Evolutionary conservation across 2,797 vertebrate genomes (phyloP).

Genomic region (Bovichtus diacanthus): DNA sequence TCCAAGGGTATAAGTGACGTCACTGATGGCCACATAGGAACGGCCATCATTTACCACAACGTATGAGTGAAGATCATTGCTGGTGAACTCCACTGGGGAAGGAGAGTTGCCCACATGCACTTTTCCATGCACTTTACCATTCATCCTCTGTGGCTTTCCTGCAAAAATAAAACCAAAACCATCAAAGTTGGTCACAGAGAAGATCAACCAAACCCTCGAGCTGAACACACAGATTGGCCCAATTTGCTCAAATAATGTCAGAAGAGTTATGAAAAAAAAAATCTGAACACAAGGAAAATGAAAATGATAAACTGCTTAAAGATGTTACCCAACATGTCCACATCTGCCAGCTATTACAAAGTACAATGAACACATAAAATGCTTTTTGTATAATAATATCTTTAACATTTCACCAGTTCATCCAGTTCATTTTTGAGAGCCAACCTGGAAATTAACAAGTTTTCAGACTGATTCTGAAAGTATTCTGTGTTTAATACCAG

Average conservation of each 20-base stretch:
- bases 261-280: background rate
- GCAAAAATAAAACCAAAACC: constrained; percentile 34
- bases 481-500: background rate
- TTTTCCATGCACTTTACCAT: constrained; percentile 92
- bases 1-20: constrained; percentile 87
- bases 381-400: background rate
- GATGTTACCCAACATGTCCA: background rate
- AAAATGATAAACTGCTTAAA: background rate
- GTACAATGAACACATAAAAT: background rate
- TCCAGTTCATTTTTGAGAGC: background rate
- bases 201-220: background rate
- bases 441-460: background rate
- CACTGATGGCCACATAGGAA: constrained; percentile 95
- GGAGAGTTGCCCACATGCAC: constrained; percentile 89
- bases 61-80: constrained; percentile 96
- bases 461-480: background rate
- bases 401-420: background rate
- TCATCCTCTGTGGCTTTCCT: constrained; percentile 96
- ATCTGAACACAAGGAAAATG: background rate
- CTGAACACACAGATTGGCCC: background rate
- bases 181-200: background rate
- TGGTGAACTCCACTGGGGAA: constrained; percentile 83
- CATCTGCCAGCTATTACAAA: background rate
- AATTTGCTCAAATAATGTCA: background rate
- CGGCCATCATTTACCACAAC: constrained; percentile 96